phyloP scores from a whole-genome alignment of 2,888 invertebrate species.

The Phyto melanocephala region DNA sequence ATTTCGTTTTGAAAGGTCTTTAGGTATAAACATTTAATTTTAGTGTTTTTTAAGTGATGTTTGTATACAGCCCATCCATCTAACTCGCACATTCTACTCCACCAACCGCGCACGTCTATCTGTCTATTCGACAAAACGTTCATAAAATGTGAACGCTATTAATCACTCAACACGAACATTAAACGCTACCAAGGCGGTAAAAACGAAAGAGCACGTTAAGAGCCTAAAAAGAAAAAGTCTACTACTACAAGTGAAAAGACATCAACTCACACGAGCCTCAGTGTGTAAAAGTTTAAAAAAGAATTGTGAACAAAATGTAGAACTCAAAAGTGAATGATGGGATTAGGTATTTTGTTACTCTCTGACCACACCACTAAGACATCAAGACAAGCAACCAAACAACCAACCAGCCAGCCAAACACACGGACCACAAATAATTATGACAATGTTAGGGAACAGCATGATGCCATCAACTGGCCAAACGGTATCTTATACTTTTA shows the following conservation, averaged over 20 bases:
- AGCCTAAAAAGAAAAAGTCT: neutral
- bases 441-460: conserved; percentile 75
- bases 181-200: conserved; percentile 68
- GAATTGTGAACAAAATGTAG: conserved; percentile 6
- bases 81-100: neutral
- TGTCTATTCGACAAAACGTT: conserved; percentile 10
- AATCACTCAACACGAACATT: conserved; percentile 78
- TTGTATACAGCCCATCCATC: conserved; percentile 45
- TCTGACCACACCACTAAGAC: conserved; percentile 35
- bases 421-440: conserved; percentile 72
- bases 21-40: conserved; percentile 24
- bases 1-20: conserved; percentile 33
- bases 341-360: conserved; percentile 54
- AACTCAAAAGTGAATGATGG: conserved; percentile 54
- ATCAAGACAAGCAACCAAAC: neutral
- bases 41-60: conserved; percentile 34
- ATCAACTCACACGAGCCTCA: conserved; percentile 59
- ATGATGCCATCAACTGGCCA: conserved; percentile 61
- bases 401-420: neutral
- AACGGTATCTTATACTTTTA: neutral
- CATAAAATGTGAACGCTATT: conserved; percentile 72
- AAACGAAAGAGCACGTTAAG: conserved; percentile 21
- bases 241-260: conserved; percentile 28
- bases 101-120: neutral
- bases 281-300: conserved; percentile 34